phyloP scores from a whole-genome alignment of 2,888 invertebrate genomes.

The Meganola albula region DNA sequence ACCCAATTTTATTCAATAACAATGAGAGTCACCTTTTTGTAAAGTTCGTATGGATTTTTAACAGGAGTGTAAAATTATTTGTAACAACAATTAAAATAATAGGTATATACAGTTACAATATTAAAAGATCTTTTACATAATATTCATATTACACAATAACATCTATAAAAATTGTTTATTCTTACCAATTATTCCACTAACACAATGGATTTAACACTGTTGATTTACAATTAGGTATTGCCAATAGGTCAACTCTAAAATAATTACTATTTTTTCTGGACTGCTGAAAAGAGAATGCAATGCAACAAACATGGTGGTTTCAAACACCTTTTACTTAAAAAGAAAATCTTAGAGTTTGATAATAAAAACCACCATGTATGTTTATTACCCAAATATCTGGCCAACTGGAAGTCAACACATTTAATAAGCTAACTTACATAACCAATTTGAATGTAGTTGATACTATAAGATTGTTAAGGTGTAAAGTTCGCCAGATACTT shows the following conservation, averaged over 20 bases:
- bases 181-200: conserved; percentile 60
- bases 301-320: conserved; percentile 50
- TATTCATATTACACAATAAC: too few relatives aligned
- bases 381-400: conserved; percentile 45
- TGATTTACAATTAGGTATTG: conserved; percentile 40
- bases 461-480: too few relatives aligned
- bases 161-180: conserved; percentile 49
- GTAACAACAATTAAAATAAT: too few relatives aligned
- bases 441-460: too few relatives aligned
- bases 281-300: conserved; percentile 54
- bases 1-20: too few relatives aligned
- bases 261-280: conserved; percentile 37
- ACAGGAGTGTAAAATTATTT: too few relatives aligned
- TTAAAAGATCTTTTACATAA: conserved; percentile 13
- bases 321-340: conserved; percentile 9
- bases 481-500: conserved; percentile 31
- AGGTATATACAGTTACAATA: too few relatives aligned
- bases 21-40: too few relatives aligned
- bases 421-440: too few relatives aligned
- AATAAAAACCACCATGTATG: conserved; percentile 51
- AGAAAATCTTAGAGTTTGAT: conserved; percentile 11
- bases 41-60: too few relatives aligned
- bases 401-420: too few relatives aligned
- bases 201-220: conserved; percentile 41
- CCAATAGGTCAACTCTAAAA: conserved; percentile 44